Base-by-base conservation (phyloP, 2,113 vertebrate species). In the Sceloporus tristichus region DNA sequence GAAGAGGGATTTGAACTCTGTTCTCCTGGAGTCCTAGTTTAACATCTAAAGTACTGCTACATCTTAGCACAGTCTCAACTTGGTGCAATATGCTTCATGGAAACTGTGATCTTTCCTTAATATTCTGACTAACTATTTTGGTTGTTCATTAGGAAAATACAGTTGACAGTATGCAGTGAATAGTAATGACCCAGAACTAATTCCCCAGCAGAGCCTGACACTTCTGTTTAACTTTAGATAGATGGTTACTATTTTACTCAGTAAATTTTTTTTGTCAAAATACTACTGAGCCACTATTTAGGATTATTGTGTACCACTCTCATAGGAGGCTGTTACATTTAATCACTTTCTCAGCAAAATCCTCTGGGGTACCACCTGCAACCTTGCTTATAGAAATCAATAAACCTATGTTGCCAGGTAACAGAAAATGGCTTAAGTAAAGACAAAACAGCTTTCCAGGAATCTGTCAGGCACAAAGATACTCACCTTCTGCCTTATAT, bases 331-430 rank as follows among this genome's bases (percentile, higher is more conserved):
- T 68, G 62, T 34, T 68, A 54, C 29, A 77, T 68, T 88, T 83
- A 77, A 77, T 83, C 73, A 83, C 87, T 29, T 66, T 76, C 59
- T 75, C 10, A 11, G 18, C 38, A 82, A 82, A 14, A 75, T 5
- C 70, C 40, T 65, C 73, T 62, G 70, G n/a, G 23, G n/a, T 66
- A 29, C 62, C 27, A 2, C 62, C 42, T 27, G 81, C 53, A 77
- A 38, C 54, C 21, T 48, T 77, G 19, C 59, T 88, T 83, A 38
- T 66, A 83, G 79, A 76, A 48, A 88, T 77, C 71, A 74, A 82
- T 82, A 76, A 21, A 8, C 40, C 29, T 54, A 40, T 48, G 86
- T 87, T 87, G 86, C 86, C 71, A 82, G 70, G 79, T 79, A 87
- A 82, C 79, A 76, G 40, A 66, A 75, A 82, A 29, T 62, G 71